phyloP scores from a whole-genome alignment of 2,113 vertebrate genomes.

The Natator depressus region DNA sequence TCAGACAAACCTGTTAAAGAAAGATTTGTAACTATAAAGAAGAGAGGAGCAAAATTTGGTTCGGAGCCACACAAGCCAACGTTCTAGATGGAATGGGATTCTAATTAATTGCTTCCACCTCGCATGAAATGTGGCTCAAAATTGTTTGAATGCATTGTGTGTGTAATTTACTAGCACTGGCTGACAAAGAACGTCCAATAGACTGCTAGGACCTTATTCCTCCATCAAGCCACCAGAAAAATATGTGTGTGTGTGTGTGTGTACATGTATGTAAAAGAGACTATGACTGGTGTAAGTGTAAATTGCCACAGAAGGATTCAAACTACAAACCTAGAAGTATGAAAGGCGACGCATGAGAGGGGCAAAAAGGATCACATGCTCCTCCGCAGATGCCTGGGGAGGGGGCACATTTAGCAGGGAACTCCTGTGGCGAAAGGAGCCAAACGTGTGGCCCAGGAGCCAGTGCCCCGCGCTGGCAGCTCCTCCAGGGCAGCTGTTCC shows the following conservation, averaged over 20 bases:
- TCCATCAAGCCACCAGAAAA: constrained; percentile 17
- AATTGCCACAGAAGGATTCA: constrained; percentile 37
- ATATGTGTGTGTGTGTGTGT: too few species aligned
- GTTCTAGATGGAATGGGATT: constrained; percentile 29
- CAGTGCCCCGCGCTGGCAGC: too few species aligned
- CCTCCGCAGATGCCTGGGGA: too few species aligned
- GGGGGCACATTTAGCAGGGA: too few species aligned
- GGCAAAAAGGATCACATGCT: too few species aligned
- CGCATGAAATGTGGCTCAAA: not conserved
- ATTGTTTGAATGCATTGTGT: not conserved
- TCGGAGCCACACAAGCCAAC: not conserved
- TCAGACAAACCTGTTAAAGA: not conserved
- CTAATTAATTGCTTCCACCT: constrained; percentile 22
- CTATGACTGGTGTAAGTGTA: not conserved
- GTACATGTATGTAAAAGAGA: too few species aligned
- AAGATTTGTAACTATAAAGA: not conserved
- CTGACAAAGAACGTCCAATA: constrained; percentile 19
- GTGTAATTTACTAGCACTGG: not conserved
- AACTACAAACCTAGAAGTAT: not conserved
- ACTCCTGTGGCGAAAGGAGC: too few species aligned
- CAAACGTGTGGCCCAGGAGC: too few species aligned
- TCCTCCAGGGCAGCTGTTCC: too few species aligned
- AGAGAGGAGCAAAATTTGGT: not conserved
- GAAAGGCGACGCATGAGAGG: not conserved
- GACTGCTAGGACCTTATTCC: constrained; percentile 11